phyloP scores from a whole-genome alignment of 2,113 vertebrate species.

The Alectura lathami region DNA sequence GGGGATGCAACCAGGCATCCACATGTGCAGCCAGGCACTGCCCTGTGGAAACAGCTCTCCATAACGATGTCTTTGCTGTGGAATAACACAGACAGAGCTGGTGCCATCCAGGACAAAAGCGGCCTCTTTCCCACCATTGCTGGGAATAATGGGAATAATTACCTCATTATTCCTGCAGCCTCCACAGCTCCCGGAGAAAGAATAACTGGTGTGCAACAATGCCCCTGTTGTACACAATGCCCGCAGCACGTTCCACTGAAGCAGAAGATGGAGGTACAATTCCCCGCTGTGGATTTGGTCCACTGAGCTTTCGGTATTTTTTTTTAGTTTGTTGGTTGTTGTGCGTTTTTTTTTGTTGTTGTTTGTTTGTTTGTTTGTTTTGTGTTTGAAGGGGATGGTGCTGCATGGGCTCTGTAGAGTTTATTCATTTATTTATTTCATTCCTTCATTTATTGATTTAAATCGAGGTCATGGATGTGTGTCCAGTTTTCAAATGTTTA shows the following conservation, averaged over 20 bases:
- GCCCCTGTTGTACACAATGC: slow-evolving; percentile 47
- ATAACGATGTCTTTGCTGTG: not conserved
- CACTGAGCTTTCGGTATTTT: not conserved
- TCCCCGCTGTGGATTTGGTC: not conserved
- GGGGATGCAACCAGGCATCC: accelerated
- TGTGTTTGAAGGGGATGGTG: not conserved
- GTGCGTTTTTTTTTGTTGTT: not conserved
- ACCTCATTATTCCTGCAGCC: slow-evolving; percentile 60
- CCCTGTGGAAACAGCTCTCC: accelerated
- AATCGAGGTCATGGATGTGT: not conserved
- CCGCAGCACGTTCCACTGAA: slow-evolving; percentile 39
- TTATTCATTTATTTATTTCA: not conserved
- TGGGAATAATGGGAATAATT: slow-evolving; percentile 42
- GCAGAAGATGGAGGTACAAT: not conserved
- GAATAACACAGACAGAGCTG: not conserved
- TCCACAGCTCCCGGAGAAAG: slow-evolving; percentile 36
- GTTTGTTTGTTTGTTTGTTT: not conserved
- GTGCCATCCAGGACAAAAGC: slow-evolving; percentile 34
- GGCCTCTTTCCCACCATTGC: not conserved
- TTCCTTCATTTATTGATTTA: not conserved
- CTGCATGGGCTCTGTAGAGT: not conserved
- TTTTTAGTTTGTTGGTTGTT: not conserved
- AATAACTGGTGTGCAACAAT: slow-evolving; percentile 55
- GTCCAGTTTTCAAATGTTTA: not conserved
- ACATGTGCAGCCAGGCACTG: accelerated